Evolutionary conservation across 2,888 invertebrate species (phyloP).

Genomic region (Tinea pellionella): DNA sequence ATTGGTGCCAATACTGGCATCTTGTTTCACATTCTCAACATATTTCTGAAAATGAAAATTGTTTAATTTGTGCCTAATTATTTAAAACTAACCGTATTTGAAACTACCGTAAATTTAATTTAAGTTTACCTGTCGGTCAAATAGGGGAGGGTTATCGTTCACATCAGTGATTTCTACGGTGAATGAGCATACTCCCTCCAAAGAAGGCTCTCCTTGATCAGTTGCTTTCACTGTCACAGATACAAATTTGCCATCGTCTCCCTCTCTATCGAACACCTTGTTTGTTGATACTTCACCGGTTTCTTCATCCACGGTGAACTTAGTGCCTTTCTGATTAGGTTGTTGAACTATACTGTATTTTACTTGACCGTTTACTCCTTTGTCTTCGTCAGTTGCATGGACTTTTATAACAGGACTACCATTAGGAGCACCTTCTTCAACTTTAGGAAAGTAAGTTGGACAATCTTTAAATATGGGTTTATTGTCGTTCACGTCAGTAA

Average conservation of each 20-base stretch:
- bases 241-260: conserved; percentile 96
- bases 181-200: conserved; percentile 98
- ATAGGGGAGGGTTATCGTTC: conserved; percentile 96
- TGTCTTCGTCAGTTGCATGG: conserved; percentile 94
- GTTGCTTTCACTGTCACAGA: conserved; percentile 97
- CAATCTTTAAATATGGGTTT: conserved; percentile 97
- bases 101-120: neutral
- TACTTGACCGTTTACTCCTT: conserved; percentile 94
- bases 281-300: conserved; percentile 95
- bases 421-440: conserved; percentile 93
- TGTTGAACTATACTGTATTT: conserved; percentile 98
- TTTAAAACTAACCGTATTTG: neutral
- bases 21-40: conserved; percentile 96
- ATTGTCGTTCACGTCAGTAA: conserved; percentile 97
- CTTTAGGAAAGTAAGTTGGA: conserved; percentile 91
- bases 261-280: conserved; percentile 96
- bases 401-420: conserved; percentile 94
- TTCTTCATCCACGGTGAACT: conserved; percentile 95
- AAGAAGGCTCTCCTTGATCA: conserved; percentile 97
- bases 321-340: conserved; percentile 93
- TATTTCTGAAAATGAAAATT: conserved; percentile 81
- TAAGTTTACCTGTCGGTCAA: conserved; percentile 88
- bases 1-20: conserved; percentile 94
- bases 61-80: neutral
- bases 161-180: conserved; percentile 98